phyloP scores from a whole-genome alignment of 37 sponge, comb jelly and placozoan genomes.

The Eunapius fragilis region DNA sequence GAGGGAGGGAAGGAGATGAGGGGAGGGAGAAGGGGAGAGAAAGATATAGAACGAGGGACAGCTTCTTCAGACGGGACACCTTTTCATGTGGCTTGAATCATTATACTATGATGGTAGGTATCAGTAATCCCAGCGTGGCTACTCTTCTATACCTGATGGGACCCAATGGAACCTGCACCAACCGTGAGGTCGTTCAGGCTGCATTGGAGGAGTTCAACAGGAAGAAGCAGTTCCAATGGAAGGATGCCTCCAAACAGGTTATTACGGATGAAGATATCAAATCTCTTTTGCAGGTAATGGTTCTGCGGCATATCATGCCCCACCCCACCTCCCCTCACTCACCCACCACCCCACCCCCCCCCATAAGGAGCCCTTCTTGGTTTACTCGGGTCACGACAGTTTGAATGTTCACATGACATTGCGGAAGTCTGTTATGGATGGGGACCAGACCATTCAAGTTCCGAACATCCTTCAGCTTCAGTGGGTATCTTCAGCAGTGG shows the following conservation, averaged over 20 bases:
- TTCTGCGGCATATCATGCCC: not conserved
- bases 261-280: not conserved
- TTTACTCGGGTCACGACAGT: conserved; percentile 54
- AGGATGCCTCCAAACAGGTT: not conserved
- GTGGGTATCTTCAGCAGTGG: conserved; percentile 47
- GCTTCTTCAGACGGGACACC: too few relatives aligned
- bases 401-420: conserved; percentile 17
- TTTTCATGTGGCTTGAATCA: not conserved
- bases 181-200: not conserved
- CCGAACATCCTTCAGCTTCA: conserved; percentile 25
- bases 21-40: too few relatives aligned
- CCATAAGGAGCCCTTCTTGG: conserved; percentile 46
- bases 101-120: not conserved
- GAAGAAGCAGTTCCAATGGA: not conserved
- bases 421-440: conserved; percentile 2
- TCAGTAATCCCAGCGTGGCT: not conserved
- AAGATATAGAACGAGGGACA: too few relatives aligned
- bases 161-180: not conserved
- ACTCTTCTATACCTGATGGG: not conserved
- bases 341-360: not conserved
- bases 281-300: not conserved
- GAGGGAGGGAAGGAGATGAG: too few relatives aligned
- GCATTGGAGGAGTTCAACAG: not conserved
- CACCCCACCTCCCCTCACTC: not conserved
- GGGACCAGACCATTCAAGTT: conserved; percentile 7